Percentiles rank a stretch among this genome's conserved stretches.
Conservation (phyloP, 2,113 vertebrate genomes). For the Micronisus gabar region DNA sequence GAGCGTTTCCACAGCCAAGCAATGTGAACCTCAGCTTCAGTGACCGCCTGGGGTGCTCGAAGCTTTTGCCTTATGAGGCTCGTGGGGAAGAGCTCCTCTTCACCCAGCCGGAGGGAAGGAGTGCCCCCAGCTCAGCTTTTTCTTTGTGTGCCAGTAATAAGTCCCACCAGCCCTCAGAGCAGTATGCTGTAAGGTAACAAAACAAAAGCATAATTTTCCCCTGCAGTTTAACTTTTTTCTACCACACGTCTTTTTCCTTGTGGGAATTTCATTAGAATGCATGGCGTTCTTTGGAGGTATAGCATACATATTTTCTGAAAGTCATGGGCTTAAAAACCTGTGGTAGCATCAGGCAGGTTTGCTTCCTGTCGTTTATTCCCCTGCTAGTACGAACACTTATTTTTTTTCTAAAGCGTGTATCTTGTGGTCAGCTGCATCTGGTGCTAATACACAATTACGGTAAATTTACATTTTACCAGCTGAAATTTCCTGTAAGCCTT, state of each 20-base stretch:
- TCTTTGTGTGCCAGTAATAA: not conserved
- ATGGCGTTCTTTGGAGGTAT: not conserved
- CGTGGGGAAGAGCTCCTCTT: not conserved
- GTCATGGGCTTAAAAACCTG: not conserved
- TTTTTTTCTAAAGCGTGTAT: conserved; percentile 24
- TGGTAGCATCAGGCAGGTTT: conserved; percentile 52
- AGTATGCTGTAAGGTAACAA: not conserved
- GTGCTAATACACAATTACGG: conserved; percentile 71
- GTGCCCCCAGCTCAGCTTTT: not conserved
- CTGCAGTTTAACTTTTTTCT: not conserved
- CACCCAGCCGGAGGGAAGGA: not conserved
- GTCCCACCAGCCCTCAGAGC: not conserved
- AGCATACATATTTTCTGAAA: not conserved
- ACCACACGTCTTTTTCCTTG: not conserved
- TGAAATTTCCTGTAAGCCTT: conserved; percentile 78
- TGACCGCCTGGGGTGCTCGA: not conserved
- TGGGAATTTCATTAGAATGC: not conserved
- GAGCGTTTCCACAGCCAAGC: not conserved
- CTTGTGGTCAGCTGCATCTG: conserved; percentile 78
- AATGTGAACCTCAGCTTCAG: not conserved
- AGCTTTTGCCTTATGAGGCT: not conserved
- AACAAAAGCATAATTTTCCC: not conserved
- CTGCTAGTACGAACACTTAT: conserved; percentile 23
- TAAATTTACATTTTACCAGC: conserved; percentile 71
- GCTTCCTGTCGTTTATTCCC: conserved; percentile 73